These are phyloP conservation scores for Tragelaphus strepsiceros DNA, from an alignment of 2,113 vertebrate genomes.

Conservation along the genomic window DNA sequence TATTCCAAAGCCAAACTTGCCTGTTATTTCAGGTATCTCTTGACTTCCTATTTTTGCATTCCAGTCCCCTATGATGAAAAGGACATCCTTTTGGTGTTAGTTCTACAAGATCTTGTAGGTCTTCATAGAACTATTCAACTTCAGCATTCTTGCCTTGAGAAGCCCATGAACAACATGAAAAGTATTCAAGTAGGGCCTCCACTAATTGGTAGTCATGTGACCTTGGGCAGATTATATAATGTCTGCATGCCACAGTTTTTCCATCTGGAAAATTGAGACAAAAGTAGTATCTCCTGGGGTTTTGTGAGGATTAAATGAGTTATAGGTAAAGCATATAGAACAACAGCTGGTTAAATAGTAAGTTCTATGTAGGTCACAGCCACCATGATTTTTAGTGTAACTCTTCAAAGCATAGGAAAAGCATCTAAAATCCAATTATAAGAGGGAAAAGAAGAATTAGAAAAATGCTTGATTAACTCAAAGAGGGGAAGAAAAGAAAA, in stretches of 20 bases:
- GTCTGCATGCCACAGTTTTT: neutral
- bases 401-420: neutral
- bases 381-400: neutral
- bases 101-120: neutral
- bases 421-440: neutral
- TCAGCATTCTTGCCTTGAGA: neutral
- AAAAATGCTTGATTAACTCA: slow-evolving; percentile 14
- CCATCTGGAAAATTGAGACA: neutral
- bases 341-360: neutral
- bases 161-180: neutral
- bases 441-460: neutral
- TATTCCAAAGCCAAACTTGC: neutral
- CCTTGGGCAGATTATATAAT: neutral
- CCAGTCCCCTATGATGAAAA: neutral
- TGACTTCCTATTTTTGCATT: neutral
- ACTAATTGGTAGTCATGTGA: neutral
- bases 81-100: neutral
- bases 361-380: neutral
- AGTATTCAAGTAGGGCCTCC: neutral
- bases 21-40: neutral
- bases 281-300: neutral
- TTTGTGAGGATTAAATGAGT: slow-evolving; percentile 11
- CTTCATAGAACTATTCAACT: neutral
- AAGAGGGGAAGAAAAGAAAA: neutral
- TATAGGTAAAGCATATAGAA: neutral